A percentile compares a stretch with the other conserved stretches of the same genome.
Evolutionary conservation across 2,113 vertebrate species (phyloP).

Genomic region (Bombycilla garrulus): DNA sequence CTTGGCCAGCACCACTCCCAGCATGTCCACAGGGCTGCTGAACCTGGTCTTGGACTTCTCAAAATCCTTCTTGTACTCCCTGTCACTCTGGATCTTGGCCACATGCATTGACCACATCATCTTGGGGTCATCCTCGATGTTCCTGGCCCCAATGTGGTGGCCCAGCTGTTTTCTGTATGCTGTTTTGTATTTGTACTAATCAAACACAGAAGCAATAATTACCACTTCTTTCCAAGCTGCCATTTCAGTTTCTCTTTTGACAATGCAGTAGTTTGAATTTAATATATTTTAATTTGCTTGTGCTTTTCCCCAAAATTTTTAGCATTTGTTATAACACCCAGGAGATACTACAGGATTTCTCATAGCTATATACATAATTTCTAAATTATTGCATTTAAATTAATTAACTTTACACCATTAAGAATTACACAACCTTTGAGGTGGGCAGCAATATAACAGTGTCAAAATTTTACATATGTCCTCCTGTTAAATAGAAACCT

Average conservation of each 20-base stretch:
- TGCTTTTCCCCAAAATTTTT: accelerated
- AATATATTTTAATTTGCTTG: accelerated
- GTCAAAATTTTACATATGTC: not conserved
- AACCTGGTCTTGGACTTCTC: conserved; percentile 78
- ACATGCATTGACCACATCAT: conserved; percentile 85
- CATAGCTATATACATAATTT: accelerated
- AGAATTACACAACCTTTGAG: accelerated
- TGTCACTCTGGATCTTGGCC: conserved; percentile 89
- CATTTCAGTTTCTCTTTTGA: accelerated
- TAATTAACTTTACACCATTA: not conserved
- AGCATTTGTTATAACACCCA: accelerated
- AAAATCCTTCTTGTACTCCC: conserved; percentile 53
- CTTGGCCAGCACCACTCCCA: conserved; percentile 79
- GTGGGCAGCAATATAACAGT: accelerated
- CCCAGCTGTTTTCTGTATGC: conserved; percentile 77
- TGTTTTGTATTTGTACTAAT: conserved; percentile 88
- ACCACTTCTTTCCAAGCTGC: not conserved
- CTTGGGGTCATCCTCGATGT: conserved; percentile 86
- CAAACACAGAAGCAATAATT: not conserved
- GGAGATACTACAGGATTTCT: accelerated
- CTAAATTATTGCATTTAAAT: accelerated
- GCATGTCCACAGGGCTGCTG: conserved; percentile 80
- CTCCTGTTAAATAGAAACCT: accelerated
- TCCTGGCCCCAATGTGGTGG: conserved; percentile 63
- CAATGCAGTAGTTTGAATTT: accelerated